These are phyloP conservation scores for Octodon degus DNA, from an alignment of 2,113 vertebrate species.

Conservation along the genomic window DNA sequence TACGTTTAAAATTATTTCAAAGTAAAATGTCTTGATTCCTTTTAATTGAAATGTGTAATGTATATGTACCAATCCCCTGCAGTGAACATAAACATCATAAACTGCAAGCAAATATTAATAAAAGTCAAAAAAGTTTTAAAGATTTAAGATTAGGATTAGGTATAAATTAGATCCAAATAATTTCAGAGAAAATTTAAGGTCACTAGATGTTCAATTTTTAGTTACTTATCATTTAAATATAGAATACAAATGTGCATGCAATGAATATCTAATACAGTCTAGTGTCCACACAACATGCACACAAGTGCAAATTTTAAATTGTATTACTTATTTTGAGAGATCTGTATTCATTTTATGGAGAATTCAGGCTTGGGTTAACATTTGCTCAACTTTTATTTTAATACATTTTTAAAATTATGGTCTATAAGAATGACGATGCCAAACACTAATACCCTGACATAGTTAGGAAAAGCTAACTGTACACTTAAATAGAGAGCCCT, in stretches of 20 bases:
- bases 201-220: background rate
- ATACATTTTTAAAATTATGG: background rate
- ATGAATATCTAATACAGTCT: background rate
- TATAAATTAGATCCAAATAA: background rate
- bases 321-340: background rate
- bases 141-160: background rate
- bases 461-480: background rate
- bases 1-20: constrained; percentile 6
- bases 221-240: background rate
- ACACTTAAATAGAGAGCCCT: background rate
- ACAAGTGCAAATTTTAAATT: background rate
- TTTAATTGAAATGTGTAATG: background rate
- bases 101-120: background rate
- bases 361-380: background rate
- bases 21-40: background rate
- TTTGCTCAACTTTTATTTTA: background rate
- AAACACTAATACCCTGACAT: background rate
- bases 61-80: background rate
- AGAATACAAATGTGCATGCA: background rate
- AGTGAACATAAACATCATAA: background rate
- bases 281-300: background rate
- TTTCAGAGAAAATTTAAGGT: background rate
- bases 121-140: background rate
- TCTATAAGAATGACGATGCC: background rate
- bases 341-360: background rate